Conservation (phyloP, 2,888 invertebrate genomes). For the Cryptosula pallasiana region DNA sequence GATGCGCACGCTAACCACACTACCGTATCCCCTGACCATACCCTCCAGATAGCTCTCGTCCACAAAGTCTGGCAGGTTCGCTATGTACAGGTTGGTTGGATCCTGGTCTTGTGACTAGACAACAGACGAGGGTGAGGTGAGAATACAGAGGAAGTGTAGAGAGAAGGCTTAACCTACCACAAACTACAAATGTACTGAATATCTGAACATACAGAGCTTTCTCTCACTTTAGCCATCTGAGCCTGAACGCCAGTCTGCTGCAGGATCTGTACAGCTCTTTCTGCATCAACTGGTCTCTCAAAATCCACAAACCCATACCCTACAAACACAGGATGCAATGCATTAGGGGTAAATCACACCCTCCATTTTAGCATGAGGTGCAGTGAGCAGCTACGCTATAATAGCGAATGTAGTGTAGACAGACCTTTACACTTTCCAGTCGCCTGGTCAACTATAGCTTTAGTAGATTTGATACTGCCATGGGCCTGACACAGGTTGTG, state of each 20-base stretch:
- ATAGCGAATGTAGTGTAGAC: too few species aligned
- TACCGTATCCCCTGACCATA: conserved; percentile 83
- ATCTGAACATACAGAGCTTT: neutral
- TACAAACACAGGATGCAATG: too few species aligned
- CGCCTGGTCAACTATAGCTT: conserved; percentile 98
- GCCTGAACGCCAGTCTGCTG: conserved; percentile 96
- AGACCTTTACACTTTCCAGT: conserved; percentile 99
- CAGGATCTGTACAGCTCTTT: conserved; percentile 92
- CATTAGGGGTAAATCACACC: too few species aligned
- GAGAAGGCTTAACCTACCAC: too few species aligned
- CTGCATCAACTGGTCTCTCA: conserved; percentile 91
- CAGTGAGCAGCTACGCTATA: too few species aligned
- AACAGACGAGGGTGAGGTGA: too few species aligned
- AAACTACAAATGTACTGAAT: too few species aligned
- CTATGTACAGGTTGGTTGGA: conserved; percentile 97
- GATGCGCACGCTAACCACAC: conserved; percentile 92
- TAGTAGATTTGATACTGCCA: conserved; percentile 97
- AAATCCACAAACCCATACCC: conserved; percentile 99
- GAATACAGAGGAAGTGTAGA: too few species aligned
- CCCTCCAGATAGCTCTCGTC: conserved; percentile 91
- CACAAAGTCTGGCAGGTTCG: conserved; percentile 89
- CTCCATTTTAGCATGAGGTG: too few species aligned
- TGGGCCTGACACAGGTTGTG: conserved; percentile 94
- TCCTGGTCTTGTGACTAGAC: conserved; percentile 70
- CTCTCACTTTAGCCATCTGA: conserved; percentile 86